Conservation (phyloP, 2,797 vertebrate genomes). For the Acrossocheilus fasciatus region DNA sequence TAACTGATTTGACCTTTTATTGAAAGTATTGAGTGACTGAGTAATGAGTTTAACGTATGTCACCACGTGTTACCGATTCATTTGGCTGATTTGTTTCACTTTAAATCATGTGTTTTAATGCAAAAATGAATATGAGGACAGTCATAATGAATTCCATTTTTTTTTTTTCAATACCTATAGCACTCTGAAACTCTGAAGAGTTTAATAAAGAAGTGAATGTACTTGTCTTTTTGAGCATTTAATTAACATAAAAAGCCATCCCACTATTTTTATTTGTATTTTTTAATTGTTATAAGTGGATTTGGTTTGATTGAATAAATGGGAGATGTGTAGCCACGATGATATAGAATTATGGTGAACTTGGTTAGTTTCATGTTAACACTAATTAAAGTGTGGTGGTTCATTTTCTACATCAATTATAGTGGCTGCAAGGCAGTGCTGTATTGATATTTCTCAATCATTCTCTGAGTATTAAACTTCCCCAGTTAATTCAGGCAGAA, state of each 20-base stretch:
- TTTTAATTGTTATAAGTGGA: background rate
- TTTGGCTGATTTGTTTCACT: background rate
- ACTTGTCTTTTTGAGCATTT: background rate
- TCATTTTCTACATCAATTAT: slow-evolving; percentile 4
- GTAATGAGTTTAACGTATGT: background rate
- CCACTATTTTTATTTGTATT: background rate
- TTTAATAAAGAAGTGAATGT: background rate
- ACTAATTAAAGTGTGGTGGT: background rate
- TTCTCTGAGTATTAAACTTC: background rate
- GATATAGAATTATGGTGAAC: background rate
- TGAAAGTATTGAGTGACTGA: background rate
- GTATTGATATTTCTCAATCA: background rate
- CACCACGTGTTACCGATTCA: background rate
- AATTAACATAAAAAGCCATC: background rate
- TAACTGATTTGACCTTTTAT: slow-evolving; percentile 34
- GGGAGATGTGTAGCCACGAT: background rate
- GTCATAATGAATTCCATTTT: background rate
- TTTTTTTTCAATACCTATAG: background rate
- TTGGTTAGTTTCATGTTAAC: slow-evolving; percentile 25
- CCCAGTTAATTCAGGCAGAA: background rate
- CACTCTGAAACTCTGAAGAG: background rate
- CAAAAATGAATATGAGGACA: background rate
- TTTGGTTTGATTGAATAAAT: background rate
- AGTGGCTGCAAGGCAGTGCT: background rate
- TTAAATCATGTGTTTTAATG: background rate